A percentile compares a stretch with the other conserved stretches of the same genome.
These are phyloP conservation scores for Hylyphantes graminicola DNA, from an alignment of 1,140 invertebrate genomes.

Conservation along the genomic window DNA sequence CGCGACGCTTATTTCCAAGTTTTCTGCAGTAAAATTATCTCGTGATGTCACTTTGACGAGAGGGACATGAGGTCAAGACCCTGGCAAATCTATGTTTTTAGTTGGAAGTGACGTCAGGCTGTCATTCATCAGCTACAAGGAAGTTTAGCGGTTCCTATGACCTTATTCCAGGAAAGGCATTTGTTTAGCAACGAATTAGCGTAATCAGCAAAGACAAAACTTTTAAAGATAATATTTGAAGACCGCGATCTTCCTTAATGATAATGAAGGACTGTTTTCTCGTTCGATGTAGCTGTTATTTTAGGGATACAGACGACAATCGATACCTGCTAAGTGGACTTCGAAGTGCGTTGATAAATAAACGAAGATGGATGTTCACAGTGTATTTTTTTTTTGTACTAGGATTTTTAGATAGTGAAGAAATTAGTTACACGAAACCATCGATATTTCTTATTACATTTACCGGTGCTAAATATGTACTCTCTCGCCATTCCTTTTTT, in stretches of 20 bases:
- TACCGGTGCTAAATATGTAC: too few relatives aligned
- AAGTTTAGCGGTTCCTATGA: constrained; percentile 42
- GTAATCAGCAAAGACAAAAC: constrained; percentile 32
- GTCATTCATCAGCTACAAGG: constrained; percentile 49
- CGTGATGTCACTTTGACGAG: constrained; percentile 43
- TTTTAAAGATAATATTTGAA: constrained; percentile 28
- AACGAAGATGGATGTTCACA: too few relatives aligned
- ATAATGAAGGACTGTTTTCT: too few relatives aligned
- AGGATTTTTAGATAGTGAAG: too few relatives aligned
- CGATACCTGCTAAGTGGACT: too few relatives aligned
- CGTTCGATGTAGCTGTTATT: too few relatives aligned
- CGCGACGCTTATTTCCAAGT: neutral
- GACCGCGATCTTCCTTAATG: constrained; percentile 15
- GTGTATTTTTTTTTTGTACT: too few relatives aligned
- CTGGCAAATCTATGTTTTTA: constrained; percentile 43
- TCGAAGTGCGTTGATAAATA: too few relatives aligned
- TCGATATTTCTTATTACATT: too few relatives aligned
- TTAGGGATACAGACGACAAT: too few relatives aligned
- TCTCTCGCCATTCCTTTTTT: too few relatives aligned
- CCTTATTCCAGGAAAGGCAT: constrained; percentile 50
- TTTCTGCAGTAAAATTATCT: constrained; percentile 54
- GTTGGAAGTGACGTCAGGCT: constrained; percentile 43
- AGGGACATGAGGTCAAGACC: constrained; percentile 48
- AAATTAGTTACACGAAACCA: too few relatives aligned
- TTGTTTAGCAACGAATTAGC: constrained; percentile 52